Evolutionary conservation across 2,888 invertebrate genomes (phyloP), one percentile per base, ranked within the genome.

Genomic region (Catocala fraxini): DNA sequence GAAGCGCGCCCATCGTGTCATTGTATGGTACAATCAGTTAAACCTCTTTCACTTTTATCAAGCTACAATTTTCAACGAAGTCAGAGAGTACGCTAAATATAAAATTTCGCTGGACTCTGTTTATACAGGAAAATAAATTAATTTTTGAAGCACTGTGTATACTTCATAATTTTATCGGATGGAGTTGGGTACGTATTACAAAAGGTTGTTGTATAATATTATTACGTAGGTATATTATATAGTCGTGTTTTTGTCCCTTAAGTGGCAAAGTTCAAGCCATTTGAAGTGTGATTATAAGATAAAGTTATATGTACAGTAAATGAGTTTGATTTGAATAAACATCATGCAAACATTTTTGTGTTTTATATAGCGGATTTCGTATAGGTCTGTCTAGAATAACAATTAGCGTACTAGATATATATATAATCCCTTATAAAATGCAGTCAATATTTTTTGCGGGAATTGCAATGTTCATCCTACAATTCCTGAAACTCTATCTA

Each of bases 91-190:
- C 73, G 68, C 69, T 65, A 62, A 68, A 71, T 68, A 67, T 70
- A 72, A 72, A 77, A 74, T 75, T 71, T 71, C 67, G 59, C 65
- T 51, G 74, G 74, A 68, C 77, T 65, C 59, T 75, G 73, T 73
- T 71, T 74, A 71, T 67, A 70, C 65, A 71, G 71, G 74, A 73
- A 77, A 73, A 77, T 73, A 75, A 75, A 77, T 80, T 76, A 74
- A 75, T 75, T 77, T 79, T 75, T 70, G 68, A 73, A 75, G 71
- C 68, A 62, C 70, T 49, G 64, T 67, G 68, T 73, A 59, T 72
- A 70, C 71, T 70, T 70, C 70, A 70, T 69, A 71, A 75, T 73
- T 75, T 75, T 73, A 75, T 77, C 69, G 70, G 70, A 72, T 71
- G 65, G 73, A 73, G 66, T 72, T 63, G 67, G 62, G 25, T 65